Conservation (phyloP, 2,888 invertebrate genomes). For the Meliscaeva auricollis region DNA sequence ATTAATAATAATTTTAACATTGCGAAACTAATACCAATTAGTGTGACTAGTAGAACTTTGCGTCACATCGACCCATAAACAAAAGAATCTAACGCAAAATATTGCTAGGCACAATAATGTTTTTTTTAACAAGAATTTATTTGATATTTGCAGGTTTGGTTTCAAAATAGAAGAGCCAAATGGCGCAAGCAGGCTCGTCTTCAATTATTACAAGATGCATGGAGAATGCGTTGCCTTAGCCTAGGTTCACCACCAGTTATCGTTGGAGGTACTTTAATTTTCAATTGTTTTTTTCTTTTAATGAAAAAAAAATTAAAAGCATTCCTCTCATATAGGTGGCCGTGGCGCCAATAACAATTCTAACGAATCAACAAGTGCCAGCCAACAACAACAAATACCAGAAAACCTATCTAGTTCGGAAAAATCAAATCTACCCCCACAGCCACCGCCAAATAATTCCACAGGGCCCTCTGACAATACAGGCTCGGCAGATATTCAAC, state of each 20-base stretch:
- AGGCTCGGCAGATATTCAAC: slow-evolving; percentile 57
- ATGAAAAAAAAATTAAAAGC: slow-evolving; percentile 19
- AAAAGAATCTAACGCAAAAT: no score
- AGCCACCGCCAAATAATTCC: slow-evolving; percentile 72
- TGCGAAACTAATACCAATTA: no score
- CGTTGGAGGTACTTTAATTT: slow-evolving; percentile 83
- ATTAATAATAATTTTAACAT: no score
- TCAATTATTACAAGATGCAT: slow-evolving; percentile 94
- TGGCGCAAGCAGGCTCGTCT: slow-evolving; percentile 95
- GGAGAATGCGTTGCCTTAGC: slow-evolving; percentile 95
- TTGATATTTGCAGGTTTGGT: slow-evolving; percentile 93
- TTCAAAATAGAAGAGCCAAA: slow-evolving; percentile 95
- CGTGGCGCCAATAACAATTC: slow-evolving; percentile 69
- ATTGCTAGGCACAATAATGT: no score
- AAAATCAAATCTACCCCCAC: slow-evolving; percentile 75
- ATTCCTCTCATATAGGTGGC: slow-evolving; percentile 72
- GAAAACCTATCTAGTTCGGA: slow-evolving; percentile 81
- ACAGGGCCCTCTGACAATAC: slow-evolving; percentile 60
- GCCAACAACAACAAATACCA: slow-evolving; percentile 78
- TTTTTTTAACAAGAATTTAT: neutral
- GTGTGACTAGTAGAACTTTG: no score
- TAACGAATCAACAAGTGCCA: slow-evolving; percentile 76
- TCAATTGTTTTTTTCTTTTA: neutral
- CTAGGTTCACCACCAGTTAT: slow-evolving; percentile 87
- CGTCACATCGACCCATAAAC: no score